Evolutionary conservation across 1,140 invertebrate genomes (phyloP).

Genomic region (Pseudomyrmex dendroicus): DNA sequence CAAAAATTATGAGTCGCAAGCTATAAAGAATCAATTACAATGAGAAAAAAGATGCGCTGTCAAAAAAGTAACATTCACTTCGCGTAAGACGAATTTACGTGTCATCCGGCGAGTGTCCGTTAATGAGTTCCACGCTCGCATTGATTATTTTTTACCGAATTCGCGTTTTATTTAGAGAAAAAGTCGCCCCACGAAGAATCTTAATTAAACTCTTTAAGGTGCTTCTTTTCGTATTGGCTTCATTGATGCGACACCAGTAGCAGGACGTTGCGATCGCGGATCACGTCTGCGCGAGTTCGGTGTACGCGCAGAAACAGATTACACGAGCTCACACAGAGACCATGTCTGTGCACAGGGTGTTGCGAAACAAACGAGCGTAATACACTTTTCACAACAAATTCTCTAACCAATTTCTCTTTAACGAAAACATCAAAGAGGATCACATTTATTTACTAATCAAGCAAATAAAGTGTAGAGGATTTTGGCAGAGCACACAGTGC

Average conservation of each 20-base stretch:
- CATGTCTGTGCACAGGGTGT: background rate
- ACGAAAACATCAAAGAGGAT: background rate
- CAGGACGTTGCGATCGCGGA: slow-evolving; percentile 21
- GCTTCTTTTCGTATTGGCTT: slow-evolving; percentile 14
- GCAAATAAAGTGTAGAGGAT: background rate
- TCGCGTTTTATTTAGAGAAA: slow-evolving; percentile 16
- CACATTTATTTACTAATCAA: background rate
- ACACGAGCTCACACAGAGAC: background rate
- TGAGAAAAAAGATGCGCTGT: background rate
- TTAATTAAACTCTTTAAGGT: slow-evolving; percentile 50
- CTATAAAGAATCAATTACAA: background rate
- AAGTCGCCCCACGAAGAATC: slow-evolving; percentile 19
- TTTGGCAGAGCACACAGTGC: background rate
- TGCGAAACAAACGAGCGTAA: background rate
- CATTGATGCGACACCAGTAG: slow-evolving; percentile 58
- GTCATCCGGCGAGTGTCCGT: background rate
- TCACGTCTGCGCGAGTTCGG: slow-evolving; percentile 7
- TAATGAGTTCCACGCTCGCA: slow-evolving; percentile 11
- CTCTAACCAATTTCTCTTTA: background rate
- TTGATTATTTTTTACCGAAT: slow-evolving; percentile 22
- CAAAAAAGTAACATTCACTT: slow-evolving; percentile 13
- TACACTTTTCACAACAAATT: background rate
- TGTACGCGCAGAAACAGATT: slow-evolving; percentile 1
- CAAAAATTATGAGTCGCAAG: background rate
- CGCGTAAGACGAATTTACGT: slow-evolving; percentile 37